Evolutionary conservation across 2,888 invertebrate genomes (phyloP), one percentile per base, ranked within the genome.

Genomic region (Agelastica alni): DNA sequence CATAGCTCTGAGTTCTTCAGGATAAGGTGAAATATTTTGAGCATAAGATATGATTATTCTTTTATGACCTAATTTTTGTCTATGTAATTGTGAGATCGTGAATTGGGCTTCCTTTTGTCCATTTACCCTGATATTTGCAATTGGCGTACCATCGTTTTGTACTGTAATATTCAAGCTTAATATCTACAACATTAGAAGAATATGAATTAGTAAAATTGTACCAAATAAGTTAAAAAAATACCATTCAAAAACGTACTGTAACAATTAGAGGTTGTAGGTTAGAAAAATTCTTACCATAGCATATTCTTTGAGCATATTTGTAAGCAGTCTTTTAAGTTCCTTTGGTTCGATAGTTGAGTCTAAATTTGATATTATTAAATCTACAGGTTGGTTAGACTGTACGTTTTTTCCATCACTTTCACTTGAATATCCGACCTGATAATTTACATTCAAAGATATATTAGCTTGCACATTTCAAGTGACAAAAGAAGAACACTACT

Each of bases 41-140:
- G 83, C 85, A 56, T 89, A 82, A 1, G 89, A 85, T 62, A 94
- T 88, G 60, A 88, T 83, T 53, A 94, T 88, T 43, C 92, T 79
- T 67, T 91, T 89, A 61, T 87, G 87, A 4, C 90, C 93, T 52
- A 94, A 80, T 70, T 91, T 89, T 53, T 87, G 86, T 51, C 91
- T 85, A 75, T 94, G 93, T 41, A 93, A 80, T 69, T 91, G 87
- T 0, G 92, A 90, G 60, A 94, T 91, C 22, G 88, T 88, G 14
- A 84, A 80, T 47, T 87, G 83, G 0, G 87, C 87, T 59, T 91
- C 84, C 74, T 87, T 83, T 44, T 72, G 73, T 67, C 63, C 83
- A 75, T 54, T 82, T 78, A 94, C 84, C 68, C 84, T 83, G 0
- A 93, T 84, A 14, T 82, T 82, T 0, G 89, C 93, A 3, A 87